Conservation (phyloP, 2,797 vertebrate genomes). For the Centropyge bicolor region DNA sequence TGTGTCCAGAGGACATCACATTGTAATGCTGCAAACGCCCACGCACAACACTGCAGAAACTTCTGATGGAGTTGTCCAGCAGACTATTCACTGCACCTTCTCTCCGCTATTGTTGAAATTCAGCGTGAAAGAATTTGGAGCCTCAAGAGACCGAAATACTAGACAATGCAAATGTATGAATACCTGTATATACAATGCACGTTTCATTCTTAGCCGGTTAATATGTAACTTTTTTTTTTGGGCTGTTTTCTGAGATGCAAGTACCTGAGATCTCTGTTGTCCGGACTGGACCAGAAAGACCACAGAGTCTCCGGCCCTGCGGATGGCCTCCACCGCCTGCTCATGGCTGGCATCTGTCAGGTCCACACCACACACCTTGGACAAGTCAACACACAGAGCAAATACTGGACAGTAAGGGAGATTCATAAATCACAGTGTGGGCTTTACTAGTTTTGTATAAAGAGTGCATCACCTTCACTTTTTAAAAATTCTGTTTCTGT, state of each 20-base stretch:
- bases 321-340: conserved; percentile 96
- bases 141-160: neutral
- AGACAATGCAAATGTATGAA: conserved; percentile 1
- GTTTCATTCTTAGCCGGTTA: neutral
- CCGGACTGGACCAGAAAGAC: conserved; percentile 91
- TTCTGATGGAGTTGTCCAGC: conserved; percentile 31
- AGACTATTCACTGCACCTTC: conserved; percentile 10
- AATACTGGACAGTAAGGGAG: neutral
- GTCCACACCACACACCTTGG: conserved; percentile 93
- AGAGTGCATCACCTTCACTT: too few relatives aligned
- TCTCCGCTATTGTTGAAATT: conserved; percentile 18
- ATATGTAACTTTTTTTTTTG: neutral
- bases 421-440: too few relatives aligned
- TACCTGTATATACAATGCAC: neutral
- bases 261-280: conserved; percentile 86
- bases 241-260: neutral
- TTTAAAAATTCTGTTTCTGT: neutral
- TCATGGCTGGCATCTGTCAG: conserved; percentile 96
- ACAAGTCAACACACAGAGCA: conserved; percentile 27
- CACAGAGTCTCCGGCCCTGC: conserved; percentile 92
- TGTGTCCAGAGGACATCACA: conserved; percentile 30
- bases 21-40: conserved; percentile 33
- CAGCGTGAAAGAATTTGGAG: conserved; percentile 1
- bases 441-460: neutral
- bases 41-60: conserved; percentile 30